Conservation (phyloP, 2,113 vertebrate species). For the Procapra przewalskii region DNA sequence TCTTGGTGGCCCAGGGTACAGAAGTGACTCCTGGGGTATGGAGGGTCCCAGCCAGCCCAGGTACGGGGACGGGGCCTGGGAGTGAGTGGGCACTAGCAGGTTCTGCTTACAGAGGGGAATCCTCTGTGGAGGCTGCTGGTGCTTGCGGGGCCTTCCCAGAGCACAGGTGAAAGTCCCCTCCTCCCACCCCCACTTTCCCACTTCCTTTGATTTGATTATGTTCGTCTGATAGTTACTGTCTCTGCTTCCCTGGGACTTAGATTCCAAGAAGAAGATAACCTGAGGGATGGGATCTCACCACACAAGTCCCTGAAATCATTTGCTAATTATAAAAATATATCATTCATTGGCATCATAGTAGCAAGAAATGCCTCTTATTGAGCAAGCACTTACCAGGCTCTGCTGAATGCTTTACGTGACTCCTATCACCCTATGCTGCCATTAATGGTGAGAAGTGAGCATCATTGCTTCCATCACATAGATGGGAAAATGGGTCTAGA, state of each 20-base stretch:
- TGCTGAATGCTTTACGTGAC: neutral
- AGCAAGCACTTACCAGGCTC: neutral
- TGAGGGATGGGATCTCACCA: neutral
- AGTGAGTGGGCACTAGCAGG: neutral
- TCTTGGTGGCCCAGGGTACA: neutral
- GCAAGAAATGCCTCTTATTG: neutral
- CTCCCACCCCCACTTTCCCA: neutral
- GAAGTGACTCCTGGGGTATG: accelerated
- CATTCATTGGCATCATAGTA: neutral
- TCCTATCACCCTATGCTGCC: neutral
- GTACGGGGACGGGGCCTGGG: neutral
- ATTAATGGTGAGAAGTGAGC: no score
- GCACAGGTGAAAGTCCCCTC: neutral
- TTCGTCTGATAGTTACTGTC: neutral
- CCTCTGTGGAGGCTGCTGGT: neutral
- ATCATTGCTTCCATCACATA: neutral
- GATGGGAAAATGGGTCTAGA: neutral
- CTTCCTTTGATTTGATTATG: neutral
- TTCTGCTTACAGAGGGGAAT: neutral
- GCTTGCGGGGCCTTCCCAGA: neutral
- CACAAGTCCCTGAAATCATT: neutral
- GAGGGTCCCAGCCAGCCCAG: neutral
- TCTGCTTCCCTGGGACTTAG: neutral
- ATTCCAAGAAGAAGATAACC: neutral
- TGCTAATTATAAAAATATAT: neutral